Evolutionary conservation across 2,888 invertebrate genomes (phyloP).

Genomic region (Cheilosia variabilis): DNA sequence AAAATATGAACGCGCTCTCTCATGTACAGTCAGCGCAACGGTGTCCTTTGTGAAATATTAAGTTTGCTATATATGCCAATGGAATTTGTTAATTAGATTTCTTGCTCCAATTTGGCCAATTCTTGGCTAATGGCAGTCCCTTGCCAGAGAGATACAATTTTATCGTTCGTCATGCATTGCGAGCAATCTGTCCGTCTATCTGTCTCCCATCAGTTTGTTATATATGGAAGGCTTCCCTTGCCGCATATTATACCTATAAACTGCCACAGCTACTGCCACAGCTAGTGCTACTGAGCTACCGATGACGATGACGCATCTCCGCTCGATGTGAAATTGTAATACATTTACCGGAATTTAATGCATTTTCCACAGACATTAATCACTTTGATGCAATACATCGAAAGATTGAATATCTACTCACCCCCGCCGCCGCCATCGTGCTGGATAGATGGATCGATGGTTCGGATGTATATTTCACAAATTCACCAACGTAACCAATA

Average conservation of each 20-base stretch:
- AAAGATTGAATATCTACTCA: conserved; percentile 74
- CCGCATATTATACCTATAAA: too few relatives aligned
- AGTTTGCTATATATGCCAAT: conserved; percentile 57
- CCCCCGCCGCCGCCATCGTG: background rate
- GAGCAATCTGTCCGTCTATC: conserved; percentile 69
- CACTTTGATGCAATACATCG: conserved; percentile 80
- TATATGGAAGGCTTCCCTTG: background rate
- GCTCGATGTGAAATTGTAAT: conserved; percentile 82
- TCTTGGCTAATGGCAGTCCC: conserved; percentile 44
- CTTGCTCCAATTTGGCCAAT: conserved; percentile 72
- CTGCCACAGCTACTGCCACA: too few relatives aligned
- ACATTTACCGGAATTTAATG: conserved; percentile 84
- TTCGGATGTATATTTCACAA: conserved; percentile 64
- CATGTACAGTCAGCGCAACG: background rate
- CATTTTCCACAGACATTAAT: conserved; percentile 84
- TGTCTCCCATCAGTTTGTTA: conserved; percentile 35
- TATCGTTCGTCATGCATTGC: conserved; percentile 57
- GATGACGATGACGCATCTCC: conserved; percentile 70
- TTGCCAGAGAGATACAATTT: conserved; percentile 17
- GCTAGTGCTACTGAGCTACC: conserved; percentile 23
- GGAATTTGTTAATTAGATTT: conserved; percentile 75
- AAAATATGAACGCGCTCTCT: background rate
- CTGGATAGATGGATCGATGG: conserved; percentile 45
- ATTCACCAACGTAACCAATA: conserved; percentile 69
- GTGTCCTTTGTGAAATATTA: conserved; percentile 66